These are phyloP conservation scores for Acropternis orthonyx DNA, from an alignment of 2,797 vertebrate genomes.

Conservation along the genomic window DNA sequence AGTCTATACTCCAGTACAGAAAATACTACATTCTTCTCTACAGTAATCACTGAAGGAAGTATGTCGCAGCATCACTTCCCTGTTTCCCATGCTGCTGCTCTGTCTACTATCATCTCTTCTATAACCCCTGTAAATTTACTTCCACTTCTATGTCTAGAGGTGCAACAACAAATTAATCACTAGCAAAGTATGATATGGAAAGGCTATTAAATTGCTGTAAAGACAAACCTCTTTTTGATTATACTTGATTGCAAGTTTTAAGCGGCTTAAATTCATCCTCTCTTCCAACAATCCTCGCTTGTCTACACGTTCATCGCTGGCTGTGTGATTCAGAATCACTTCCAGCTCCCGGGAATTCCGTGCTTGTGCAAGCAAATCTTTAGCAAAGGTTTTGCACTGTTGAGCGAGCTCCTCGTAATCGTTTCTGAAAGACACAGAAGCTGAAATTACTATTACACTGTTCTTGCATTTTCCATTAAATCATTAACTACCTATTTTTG, in stretches of 20 bases:
- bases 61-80: neutral
- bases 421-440: conserved; percentile 80
- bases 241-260: conserved; percentile 98
- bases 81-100: neutral
- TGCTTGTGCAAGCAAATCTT: conserved; percentile 97
- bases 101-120: neutral
- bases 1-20: neutral
- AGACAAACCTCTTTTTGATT: conserved; percentile 95
- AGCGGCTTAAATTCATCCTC: conserved; percentile 95
- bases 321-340: conserved; percentile 96
- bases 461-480: neutral
- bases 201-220: neutral
- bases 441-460: neutral
- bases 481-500: neutral
- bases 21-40: neutral
- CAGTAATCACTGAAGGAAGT: neutral
- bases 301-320: conserved; percentile 90
- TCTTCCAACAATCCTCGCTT: conserved; percentile 95
- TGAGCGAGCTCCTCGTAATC: conserved; percentile 97
- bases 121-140: neutral
- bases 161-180: neutral
- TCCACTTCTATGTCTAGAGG: neutral
- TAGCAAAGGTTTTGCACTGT: conserved; percentile 99
- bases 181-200: neutral
- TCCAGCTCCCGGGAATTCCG: conserved; percentile 96